phyloP scores from a whole-genome alignment of 2,888 invertebrate genomes.

The Xanthorhoe spadicearia region DNA sequence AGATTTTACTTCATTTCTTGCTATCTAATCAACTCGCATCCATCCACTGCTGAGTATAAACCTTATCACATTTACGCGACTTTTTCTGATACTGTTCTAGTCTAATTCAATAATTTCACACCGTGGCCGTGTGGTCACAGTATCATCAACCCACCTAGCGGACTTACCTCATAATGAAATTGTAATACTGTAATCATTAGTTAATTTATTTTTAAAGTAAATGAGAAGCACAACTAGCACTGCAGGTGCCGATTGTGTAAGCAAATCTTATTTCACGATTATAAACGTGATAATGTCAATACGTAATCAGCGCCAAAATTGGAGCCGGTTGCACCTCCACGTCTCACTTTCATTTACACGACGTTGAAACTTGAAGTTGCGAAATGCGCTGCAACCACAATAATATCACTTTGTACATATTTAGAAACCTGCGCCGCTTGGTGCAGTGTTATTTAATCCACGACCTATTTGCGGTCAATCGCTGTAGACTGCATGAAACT shows the following conservation, averaged over 20 bases:
- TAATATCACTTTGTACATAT: slow-evolving; percentile 75
- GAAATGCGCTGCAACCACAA: slow-evolving; percentile 75
- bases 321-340: slow-evolving; percentile 44
- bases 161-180: too few relatives aligned
- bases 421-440: slow-evolving; percentile 77
- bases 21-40: too few relatives aligned
- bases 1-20: too few relatives aligned
- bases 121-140: too few relatives aligned
- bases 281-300: slow-evolving; percentile 41
- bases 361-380: slow-evolving; percentile 55
- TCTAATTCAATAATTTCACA: too few relatives aligned
- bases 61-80: too few relatives aligned
- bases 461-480: slow-evolving; percentile 82
- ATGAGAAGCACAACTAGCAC: slow-evolving; percentile 8
- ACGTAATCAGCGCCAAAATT: slow-evolving; percentile 47
- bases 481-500: slow-evolving; percentile 55
- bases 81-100: too few relatives aligned
- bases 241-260: slow-evolving; percentile 39
- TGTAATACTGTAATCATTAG: neutral
- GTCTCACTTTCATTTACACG: slow-evolving; percentile 46
- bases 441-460: slow-evolving; percentile 77
- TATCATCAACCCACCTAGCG: too few relatives aligned
- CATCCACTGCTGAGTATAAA: too few relatives aligned
- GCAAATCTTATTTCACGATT: slow-evolving; percentile 42
- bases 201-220: neutral